Base-by-base conservation (phyloP, 1,140 invertebrate species). In the Drosophila asahinai region DNA sequence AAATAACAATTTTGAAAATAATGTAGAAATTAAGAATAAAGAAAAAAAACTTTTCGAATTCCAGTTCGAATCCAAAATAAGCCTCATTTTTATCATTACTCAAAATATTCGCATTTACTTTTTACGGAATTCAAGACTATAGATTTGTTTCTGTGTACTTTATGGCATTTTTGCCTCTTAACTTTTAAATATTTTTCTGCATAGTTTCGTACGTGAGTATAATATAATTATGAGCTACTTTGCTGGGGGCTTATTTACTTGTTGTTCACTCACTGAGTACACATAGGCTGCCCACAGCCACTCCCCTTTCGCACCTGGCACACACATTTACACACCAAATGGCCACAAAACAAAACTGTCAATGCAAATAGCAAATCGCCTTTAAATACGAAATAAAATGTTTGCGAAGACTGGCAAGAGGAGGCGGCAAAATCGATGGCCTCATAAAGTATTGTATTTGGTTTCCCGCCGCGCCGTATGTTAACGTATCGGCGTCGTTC, bases 221-320 rank as follows among this genome's bases (percentile, higher is more conserved):
- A 89, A 84, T 90, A 89, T 89, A 89, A 90, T 89, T 89, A 90
- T 90, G 86, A 89, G 81, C 84, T 81, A 87, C 81, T 90, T 90
- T 84, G 55, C 64, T 67, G 47, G 67, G 59, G 64, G 57, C 81
- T 90, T 90, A 89, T 60, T 86, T 75, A 86, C 77, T 81, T 78
- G 57, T 51, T 54, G 17, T 57, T 57, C 54, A 57, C 36, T 75
- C 65, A 70, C 62, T 81, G 65, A 74, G 72, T 83, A 67, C 63
- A 58, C 49, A 67, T 58, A 47, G 61, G 48, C 54, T 49, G 48
- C 66, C 42, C 73, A 33, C 33, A 40, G 19, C 60, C 62, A 54
- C 61, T 51, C 64, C 73, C 59, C 67, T 73, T 43, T 68, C 76
- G 43, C 55, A 73, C 52, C 72, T 86, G 77, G 59, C 77, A 86